Base-by-base conservation (phyloP, 2,797 vertebrate genomes). In the Notolabrus celidotus region DNA sequence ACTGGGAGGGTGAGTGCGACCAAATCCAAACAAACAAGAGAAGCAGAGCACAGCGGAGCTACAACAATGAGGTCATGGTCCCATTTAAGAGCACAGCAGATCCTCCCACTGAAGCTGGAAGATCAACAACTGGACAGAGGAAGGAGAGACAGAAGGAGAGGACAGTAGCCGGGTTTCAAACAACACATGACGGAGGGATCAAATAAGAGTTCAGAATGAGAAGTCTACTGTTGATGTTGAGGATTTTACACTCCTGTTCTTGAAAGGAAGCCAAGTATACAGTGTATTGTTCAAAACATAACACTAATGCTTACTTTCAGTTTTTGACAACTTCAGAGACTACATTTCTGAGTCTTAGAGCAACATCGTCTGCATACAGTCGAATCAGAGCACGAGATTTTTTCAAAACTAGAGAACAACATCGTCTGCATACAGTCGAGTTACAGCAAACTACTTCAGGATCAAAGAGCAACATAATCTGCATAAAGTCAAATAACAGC, bases 11-110 rank as follows among this genome's bases (percentile, higher is more conserved):
- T 17, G 64, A 79, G 80, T 55, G 47, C 38, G 23, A 86, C 73
- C 33, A 51, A 87, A 78, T 82, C 80, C 79, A 92, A 88, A 86
- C 89, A 90, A 92, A 91, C 88, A 85, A 71, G 87, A 89, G 88
- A 82, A 82, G 80, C 74, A 54, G 70, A 76, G 79, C 70, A 31
- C 20, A 57, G 67, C 15, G 1, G 62, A 60, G 77, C 69, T 72
- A 52, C 62, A 72, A 70, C 78, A 62, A 83, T 94, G 93, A 93
- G 90, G 80, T 94, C 91, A 94, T 84, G 77, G 53, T 65, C 71
- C 67, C 68, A 53, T 86, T 84, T 69, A 42, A 85, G 80, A 64
- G 19, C 64, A 62, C 15, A 70, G 70, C 19, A 2, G 62, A 59
- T 78, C 82, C 71, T 82, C 76, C 85, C 70, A 56, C 74, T 68